Evolutionary conservation across 2,113 vertebrate species (phyloP).

Genomic region (Tinamus guttatus): DNA sequence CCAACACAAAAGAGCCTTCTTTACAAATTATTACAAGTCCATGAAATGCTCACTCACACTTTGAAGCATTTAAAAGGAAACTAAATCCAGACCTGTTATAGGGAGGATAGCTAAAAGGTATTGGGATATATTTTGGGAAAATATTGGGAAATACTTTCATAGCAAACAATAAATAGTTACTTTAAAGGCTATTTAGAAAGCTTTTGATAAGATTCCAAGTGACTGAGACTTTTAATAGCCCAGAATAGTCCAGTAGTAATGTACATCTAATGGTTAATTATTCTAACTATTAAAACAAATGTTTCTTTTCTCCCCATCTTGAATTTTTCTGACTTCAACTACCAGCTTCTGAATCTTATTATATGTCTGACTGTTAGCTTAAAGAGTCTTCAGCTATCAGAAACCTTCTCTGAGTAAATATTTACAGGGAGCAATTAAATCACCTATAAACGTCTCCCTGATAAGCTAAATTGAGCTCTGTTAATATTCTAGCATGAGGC

Average conservation of each 20-base stretch:
- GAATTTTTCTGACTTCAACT: neutral
- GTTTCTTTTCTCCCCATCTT: neutral
- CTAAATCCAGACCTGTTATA: neutral
- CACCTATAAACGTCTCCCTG: neutral
- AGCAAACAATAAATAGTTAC: neutral
- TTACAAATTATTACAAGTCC: neutral
- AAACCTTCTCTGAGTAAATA: constrained; percentile 8
- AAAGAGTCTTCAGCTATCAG: neutral
- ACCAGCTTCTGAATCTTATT: constrained; percentile 1
- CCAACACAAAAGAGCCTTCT: neutral
- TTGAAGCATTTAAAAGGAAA: neutral
- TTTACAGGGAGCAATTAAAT: constrained; percentile 6
- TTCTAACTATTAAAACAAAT: neutral
- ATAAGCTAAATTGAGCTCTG: constrained; percentile 11
- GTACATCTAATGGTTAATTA: neutral
- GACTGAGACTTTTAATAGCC: neutral
- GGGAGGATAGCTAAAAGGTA: neutral
- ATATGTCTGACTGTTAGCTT: neutral
- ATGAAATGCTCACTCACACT: neutral
- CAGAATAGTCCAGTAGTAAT: neutral
- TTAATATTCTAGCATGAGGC: neutral
- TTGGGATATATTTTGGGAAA: neutral
- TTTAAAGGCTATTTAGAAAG: neutral
- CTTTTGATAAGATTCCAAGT: neutral
- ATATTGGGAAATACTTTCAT: neutral